Base-by-base conservation (phyloP, 2,888 invertebrate genomes). In the Caenorhabditis afra region DNA sequence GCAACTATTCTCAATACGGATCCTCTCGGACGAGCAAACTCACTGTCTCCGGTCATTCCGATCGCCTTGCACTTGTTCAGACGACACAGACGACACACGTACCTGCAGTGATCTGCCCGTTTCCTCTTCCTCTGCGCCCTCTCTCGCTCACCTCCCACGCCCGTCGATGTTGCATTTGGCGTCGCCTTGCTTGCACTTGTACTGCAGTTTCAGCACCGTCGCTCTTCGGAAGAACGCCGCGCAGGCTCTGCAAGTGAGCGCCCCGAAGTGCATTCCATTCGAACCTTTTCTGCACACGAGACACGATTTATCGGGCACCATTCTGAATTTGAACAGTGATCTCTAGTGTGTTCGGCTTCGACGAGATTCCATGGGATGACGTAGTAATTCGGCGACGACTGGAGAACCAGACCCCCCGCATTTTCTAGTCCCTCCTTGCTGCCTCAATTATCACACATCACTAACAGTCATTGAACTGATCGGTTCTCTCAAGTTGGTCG, bases 191-290 rank as follows among this genome's bases (percentile, higher is more conserved):
- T 65, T 70, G 35, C 77, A 77, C 14, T 52, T 58, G 49, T 82
- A 82, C 41, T 66, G 44, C 12, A 82, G 45, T 20, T 77, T 74
- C 18, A 80, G 50, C n/a, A 80, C 80, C 5, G 66, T 74, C 10
- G 82, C 71, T 58, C 82, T 41, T 14, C 82, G 61, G 62, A 77
- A 79, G 29, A 80, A 82, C 1, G 81, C 81, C 4, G 77, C 73
- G 41, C 81, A 81, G 0, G 81, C 81, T 29, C 81, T 44, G 10
- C 71, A 71, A 7, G 71, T 71, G 5, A 71, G 18, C 0, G 71
- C 71, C 3, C 71, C 71, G 16, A 71, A 71, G 44, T 71, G 71
- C 71, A 71, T 71, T 49, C 71, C 71, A 29, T 71, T 71, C 23
- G 71, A 71, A 23, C 47, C 3, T 23, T 71, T 71, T 18, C 57